Percentiles rank a stretch among this genome's conserved stretches.
Conservation (phyloP, 2,797 vertebrate genomes). For the Etheostoma nigrum region DNA sequence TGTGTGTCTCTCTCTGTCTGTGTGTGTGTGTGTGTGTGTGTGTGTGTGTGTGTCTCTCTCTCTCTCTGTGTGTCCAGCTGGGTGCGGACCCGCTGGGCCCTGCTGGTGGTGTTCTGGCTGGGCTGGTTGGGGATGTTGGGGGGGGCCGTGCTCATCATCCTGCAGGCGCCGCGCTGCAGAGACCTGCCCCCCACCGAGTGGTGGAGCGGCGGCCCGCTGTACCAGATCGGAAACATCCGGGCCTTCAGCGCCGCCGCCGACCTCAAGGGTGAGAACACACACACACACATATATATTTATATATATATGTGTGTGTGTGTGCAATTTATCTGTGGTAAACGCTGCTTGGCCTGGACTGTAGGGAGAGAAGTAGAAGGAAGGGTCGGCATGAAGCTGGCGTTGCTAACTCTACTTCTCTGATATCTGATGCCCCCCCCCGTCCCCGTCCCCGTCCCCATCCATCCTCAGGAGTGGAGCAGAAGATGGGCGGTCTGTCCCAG, state of each 20-base stretch:
- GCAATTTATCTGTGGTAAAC: too few species aligned
- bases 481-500: slow-evolving; percentile 75
- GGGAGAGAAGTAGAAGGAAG: too few species aligned
- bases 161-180: slow-evolving; percentile 89
- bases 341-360: too few species aligned
- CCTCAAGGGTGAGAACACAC: slow-evolving; percentile 79
- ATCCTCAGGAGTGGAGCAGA: slow-evolving; percentile 79
- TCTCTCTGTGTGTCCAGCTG: slow-evolving; percentile 78
- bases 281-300: too few species aligned
- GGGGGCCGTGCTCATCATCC: slow-evolving; percentile 88
- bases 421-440: too few species aligned
- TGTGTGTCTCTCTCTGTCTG: too few species aligned
- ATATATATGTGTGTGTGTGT: too few species aligned
- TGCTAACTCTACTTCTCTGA: too few species aligned
- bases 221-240: slow-evolving; percentile 81
- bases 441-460: too few species aligned
- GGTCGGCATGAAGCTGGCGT: too few species aligned
- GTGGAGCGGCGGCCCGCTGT: slow-evolving; percentile 90
- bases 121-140: slow-evolving; percentile 92
- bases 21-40: too few species aligned
- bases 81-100: slow-evolving; percentile 88
- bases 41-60: too few species aligned
- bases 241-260: slow-evolving; percentile 77
- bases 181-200: slow-evolving; percentile 84
- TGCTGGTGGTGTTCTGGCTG: slow-evolving; percentile 92